Evolutionary conservation across 2,888 invertebrate species (phyloP), one percentile per base, ranked within the genome.

Genomic region (Seira ritae): DNA sequence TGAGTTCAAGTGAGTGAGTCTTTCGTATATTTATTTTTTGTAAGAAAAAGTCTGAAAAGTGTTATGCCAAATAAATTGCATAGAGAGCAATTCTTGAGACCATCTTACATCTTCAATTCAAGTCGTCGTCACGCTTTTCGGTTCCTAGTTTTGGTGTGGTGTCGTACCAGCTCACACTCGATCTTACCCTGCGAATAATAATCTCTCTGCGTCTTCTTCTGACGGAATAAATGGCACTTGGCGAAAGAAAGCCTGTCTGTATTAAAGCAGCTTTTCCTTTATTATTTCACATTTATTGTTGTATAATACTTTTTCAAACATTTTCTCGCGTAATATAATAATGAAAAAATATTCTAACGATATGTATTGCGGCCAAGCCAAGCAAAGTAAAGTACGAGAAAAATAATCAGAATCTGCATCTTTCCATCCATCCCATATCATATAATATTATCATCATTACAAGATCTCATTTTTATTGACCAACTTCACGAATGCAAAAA

Each of bases 1-100:
- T 81, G 81, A 76, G 81, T 80, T 73, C 80, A 80, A 60, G 3
- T 60, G n/a, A 42, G 60, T 10, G 17, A 60, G 8, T 8, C 60
- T 60, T 17, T 60, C n/a, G n/a, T 10, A n/a, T n/a, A n/a, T n/a
- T n/a, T n/a, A n/a, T n/a, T n/a, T n/a, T n/a, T n/a, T n/a, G n/a
- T n/a, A n/a, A n/a, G n/a, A 60, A 17, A 60, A 60, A 60, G 60
- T 42, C 42, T 12, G 42, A 42, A 42, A 42, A 60, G 60, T 60
- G 60, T 60, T 60, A 60, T 60, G 60, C 60, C 60, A n/a, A 60
- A 60, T 60, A 10, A 3, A 10, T 8, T 42, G 42, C 42, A n/a
- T n/a, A n/a, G n/a, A n/a, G n/a, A n/a, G n/a, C n/a, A n/a, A 42
- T 42, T 42, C 42, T 42, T 42, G 12, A 42, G n/a, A 42, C 12